Evolutionary conservation across 2,797 vertebrate species (phyloP).

Genomic region (Linurgus olivaceus): DNA sequence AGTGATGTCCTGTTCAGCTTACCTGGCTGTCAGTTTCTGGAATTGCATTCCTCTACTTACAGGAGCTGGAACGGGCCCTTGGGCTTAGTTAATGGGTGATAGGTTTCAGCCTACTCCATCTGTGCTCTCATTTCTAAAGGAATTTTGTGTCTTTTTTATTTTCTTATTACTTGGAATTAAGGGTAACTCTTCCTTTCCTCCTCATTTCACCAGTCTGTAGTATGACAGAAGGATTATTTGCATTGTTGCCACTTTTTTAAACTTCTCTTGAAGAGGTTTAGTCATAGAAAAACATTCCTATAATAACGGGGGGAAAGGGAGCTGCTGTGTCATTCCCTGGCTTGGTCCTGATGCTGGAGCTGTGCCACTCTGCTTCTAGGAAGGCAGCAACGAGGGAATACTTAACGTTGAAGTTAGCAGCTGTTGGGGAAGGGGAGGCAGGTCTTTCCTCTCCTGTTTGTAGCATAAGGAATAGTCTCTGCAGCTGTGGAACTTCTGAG

Average conservation of each 20-base stretch:
- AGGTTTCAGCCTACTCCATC: neutral
- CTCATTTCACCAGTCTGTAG: neutral
- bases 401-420: constrained; percentile 40
- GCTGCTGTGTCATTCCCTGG: constrained; percentile 14
- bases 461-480: neutral
- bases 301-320: neutral
- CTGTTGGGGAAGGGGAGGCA: constrained; percentile 30
- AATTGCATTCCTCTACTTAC: neutral
- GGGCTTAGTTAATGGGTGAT: neutral
- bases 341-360: neutral
- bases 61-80: neutral
- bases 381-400: constrained; percentile 33
- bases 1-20: neutral
- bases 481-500: constrained; percentile 39
- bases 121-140: constrained; percentile 6
- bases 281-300: neutral
- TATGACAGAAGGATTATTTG: neutral
- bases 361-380: constrained; percentile 17
- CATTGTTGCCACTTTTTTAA: neutral
- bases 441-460: neutral
- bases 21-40: neutral
- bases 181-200: neutral
- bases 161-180: neutral
- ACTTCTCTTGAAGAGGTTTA: neutral
- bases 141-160: neutral